Evolutionary conservation across 2,113 vertebrate genomes (phyloP).

Genomic region (Istiophorus platypterus): DNA sequence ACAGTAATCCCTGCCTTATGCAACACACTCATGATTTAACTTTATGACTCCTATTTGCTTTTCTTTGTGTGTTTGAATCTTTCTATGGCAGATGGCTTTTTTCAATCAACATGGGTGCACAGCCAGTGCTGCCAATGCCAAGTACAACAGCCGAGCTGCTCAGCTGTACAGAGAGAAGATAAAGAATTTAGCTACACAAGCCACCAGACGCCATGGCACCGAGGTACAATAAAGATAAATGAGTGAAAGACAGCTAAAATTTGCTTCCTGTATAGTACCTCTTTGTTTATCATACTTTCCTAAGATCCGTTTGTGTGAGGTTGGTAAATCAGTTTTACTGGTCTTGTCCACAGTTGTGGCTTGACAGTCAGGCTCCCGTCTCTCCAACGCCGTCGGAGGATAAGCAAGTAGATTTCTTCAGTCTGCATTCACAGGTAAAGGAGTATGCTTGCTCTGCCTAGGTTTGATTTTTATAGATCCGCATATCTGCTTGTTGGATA

Average conservation of each 20-base stretch:
- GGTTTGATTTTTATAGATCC: background rate
- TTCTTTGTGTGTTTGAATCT: background rate
- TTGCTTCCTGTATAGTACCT: background rate
- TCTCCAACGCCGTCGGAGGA: conserved; percentile 84
- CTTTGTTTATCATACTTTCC: background rate
- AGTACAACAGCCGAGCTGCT: conserved; percentile 93
- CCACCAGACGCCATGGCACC: conserved; percentile 90
- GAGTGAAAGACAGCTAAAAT: background rate
- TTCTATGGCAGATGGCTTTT: conserved; percentile 85
- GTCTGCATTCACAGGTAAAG: conserved; percentile 86
- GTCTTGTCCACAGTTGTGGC: conserved; percentile 88
- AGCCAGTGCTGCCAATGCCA: conserved; percentile 89
- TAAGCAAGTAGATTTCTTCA: conserved; percentile 95
- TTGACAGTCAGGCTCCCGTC: conserved; percentile 86
- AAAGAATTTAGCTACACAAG: conserved; percentile 89
- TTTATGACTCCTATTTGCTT: background rate
- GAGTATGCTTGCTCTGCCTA: background rate
- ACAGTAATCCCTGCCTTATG: background rate
- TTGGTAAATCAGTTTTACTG: background rate
- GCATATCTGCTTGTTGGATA: background rate
- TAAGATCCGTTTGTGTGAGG: background rate
- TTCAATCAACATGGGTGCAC: conserved; percentile 93
- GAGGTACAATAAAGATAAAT: conserved; percentile 81
- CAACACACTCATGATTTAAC: background rate
- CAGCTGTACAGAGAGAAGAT: conserved; percentile 93